Evolutionary conservation across 1,140 invertebrate species (phyloP), one percentile per base, ranked within the genome.

Genomic region (Eulimnadia texana): DNA sequence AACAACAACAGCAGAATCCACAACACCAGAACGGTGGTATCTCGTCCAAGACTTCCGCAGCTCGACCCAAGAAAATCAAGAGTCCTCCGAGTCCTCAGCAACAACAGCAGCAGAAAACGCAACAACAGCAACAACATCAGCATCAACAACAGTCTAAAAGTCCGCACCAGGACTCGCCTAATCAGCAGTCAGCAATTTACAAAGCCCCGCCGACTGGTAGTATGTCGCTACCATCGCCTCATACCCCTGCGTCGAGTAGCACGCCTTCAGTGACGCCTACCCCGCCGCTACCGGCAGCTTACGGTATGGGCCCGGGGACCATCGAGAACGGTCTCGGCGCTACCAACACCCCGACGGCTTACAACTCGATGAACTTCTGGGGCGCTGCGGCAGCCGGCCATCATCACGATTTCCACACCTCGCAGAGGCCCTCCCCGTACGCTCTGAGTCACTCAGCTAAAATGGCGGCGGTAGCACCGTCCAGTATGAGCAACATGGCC

Each of bases 11-110:
- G 64, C 11, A 50, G 61, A 25, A 63, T 58, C 53, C 55, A 54
- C 49, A 60, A 49, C 55, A 51, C 64, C 55, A 62, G 59, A 52
- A 65, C 65, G 1, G n/a, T 55, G 24, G 16, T 53, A 64, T 16
- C 56, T 63, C 19, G 55, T 57, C 29, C 65, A 42, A 51, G 54
- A 42, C 60, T 6, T 58, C 61, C 1, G 63, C 61, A 16, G 61
- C 64, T 1, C 60, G 64, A 16, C 64, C 65, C 42, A 67, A 67
- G 62, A 67, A 67, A 51, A 60, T 64, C 57, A 64, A 66, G 51
- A 61, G 49, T 20, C 65, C 60, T 2, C 60, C 60, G 28, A 61
- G 16, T 50, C 52, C 42, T 29, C 60, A 51, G 33, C 60, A 56
- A 20, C 50, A 61, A 22, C 33, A 47, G 47, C 29, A 47, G 28